A percentile compares a stretch with the other conserved stretches of the same genome.
These are phyloP conservation scores for Cisticola juncidis DNA, from an alignment of 2,113 vertebrate genomes.

Conservation along the genomic window DNA sequence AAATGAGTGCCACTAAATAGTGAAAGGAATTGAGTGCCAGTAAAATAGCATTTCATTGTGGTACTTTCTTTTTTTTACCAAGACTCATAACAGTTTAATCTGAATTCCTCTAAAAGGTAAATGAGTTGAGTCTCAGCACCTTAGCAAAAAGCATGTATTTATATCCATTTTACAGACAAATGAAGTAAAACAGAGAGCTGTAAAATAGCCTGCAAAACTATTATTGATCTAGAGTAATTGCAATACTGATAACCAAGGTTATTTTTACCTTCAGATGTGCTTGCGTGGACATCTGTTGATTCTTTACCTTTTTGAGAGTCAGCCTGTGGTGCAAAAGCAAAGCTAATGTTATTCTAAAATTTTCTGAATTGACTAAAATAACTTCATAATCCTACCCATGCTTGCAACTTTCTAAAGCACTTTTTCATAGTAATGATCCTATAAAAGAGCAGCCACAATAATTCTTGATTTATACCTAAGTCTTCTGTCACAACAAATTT, in stretches of 20 bases:
- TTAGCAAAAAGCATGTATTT: background rate
- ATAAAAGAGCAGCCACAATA: background rate
- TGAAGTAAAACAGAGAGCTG: background rate
- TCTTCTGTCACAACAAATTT: background rate
- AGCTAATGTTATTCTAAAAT: background rate
- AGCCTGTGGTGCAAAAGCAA: conserved; percentile 58
- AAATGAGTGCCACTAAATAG: background rate
- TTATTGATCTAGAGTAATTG: background rate
- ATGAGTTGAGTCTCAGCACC: background rate
- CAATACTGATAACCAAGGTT: background rate
- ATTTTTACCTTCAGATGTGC: conserved; percentile 75
- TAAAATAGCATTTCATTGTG: background rate
- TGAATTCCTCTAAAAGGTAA: background rate
- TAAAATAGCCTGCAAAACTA: background rate
- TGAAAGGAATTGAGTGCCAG: background rate
- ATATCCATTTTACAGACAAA: background rate
- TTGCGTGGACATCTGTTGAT: conserved; percentile 44
- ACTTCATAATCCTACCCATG: background rate
- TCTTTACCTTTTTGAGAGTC: conserved; percentile 54
- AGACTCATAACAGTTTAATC: background rate
- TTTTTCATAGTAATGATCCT: background rate
- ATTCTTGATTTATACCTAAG: background rate
- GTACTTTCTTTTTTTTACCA: background rate
- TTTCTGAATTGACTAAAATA: background rate
- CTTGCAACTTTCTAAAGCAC: background rate